A percentile compares a stretch with the other conserved stretches of the same genome.
phyloP scores from a whole-genome alignment of 2,113 vertebrate species.

The Piprites chloris region DNA sequence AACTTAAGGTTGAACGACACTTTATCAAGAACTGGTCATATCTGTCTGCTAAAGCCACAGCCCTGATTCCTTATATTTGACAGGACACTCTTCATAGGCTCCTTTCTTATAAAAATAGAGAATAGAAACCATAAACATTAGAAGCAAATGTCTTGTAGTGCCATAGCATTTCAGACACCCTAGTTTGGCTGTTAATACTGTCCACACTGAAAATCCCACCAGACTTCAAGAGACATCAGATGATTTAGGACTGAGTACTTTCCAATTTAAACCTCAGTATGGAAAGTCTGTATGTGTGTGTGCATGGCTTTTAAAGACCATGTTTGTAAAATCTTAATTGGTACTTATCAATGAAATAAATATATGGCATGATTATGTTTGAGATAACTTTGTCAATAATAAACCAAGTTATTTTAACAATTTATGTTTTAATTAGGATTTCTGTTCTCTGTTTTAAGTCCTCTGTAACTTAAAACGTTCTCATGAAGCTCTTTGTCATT shows the following conservation, averaged over 20 bases:
- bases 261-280: not conserved
- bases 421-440: slow-evolving; percentile 20
- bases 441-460: not conserved
- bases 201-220: not conserved
- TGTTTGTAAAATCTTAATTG: not conserved
- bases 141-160: not conserved
- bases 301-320: not conserved
- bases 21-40: not conserved
- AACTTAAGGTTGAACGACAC: not conserved
- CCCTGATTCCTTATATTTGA: not conserved
- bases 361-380: not conserved
- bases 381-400: not conserved
- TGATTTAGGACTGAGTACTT: not conserved
- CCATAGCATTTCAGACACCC: not conserved
- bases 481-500: not conserved
- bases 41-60: not conserved
- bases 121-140: not conserved
- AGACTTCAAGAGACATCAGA: not conserved
- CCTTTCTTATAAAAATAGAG: not conserved
- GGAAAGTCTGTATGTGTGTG: not conserved
- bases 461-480: not conserved
- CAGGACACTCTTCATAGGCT: not conserved
- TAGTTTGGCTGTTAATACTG: not conserved
- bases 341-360: not conserved
- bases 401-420: not conserved